Evolutionary conservation across 1,140 invertebrate genomes (phyloP), one percentile per base, ranked within the genome.

Genomic region (Hylyphantes graminicola): DNA sequence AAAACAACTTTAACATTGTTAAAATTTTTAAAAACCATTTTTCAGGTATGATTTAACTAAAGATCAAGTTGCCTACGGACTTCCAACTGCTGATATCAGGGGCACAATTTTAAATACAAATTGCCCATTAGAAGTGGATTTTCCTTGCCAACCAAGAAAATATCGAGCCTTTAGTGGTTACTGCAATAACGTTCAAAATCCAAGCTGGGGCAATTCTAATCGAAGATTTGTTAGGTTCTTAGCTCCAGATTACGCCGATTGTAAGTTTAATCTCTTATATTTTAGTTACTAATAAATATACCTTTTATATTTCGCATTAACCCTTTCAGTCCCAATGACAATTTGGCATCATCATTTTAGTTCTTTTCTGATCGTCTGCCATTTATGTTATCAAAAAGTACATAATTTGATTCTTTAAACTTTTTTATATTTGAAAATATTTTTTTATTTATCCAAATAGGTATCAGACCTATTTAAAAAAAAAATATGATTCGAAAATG

Each of bases 131-230:
- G 89, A 90, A 80, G 89, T 91, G 53, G 89, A 91, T 86, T 89
- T 90, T 83, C 90, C 90, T 3, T 91, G 91, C 86, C 90, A 90
- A 86, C 90, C 91, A 4, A 87, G 90, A 59, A 90, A 91, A 86
- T 93, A 91, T 86, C 91, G 97, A 68, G 94, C 94, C 54, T 93
- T 93, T n/a, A 95, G 94, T 64, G 98, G 96, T 0, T 94, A 95
- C 88, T 99, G 98, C 89, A 99, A 99, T 90, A 99, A 99, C 90
- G 93, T 98, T 0, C 92, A 95, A 61, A 94, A 97, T 89, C 93
- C 96, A 8, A 93, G 93, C 15, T 97, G 96, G 94, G 97, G 97
- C 0, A 92, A 93, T 35, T 92, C 93, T 7, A 93, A 95, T 90
- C 94, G 94, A 35, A 92, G 94, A 8, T 95, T 94, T 88, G 90